A percentile compares a stretch with the other conserved stretches of the same genome.
phyloP scores from a whole-genome alignment of 2,888 invertebrate species.

The Ceraclea dissimilis region DNA sequence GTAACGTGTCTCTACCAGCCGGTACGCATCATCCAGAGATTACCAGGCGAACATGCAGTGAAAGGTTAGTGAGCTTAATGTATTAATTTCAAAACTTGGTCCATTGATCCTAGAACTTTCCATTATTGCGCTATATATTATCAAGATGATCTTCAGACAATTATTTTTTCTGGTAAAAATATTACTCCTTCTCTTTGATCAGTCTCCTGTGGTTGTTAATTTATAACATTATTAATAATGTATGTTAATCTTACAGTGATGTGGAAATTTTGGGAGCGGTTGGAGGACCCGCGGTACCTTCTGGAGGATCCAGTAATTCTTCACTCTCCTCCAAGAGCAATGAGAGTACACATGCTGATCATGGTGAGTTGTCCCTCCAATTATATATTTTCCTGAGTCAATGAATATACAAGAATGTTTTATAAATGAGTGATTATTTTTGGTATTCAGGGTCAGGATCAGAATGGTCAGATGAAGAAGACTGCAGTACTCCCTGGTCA shows the following conservation, averaged over 20 bases:
- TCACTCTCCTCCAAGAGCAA: constrained; percentile 46
- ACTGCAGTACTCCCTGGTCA: constrained; percentile 41
- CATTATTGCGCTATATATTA: not conserved
- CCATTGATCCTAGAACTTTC: not conserved
- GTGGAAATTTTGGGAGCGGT: constrained; percentile 39
- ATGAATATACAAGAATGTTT: not conserved
- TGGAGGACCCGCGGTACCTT: constrained; percentile 31
- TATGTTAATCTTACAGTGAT: constrained; percentile 35
- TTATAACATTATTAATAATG: no score
- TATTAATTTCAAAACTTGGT: not conserved
- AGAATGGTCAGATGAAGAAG: constrained; percentile 44
- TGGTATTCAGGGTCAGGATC: constrained; percentile 37
- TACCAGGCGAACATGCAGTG: constrained; percentile 39
- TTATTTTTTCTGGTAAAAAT: no score
- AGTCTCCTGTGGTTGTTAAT: no score
- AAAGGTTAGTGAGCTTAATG: constrained; percentile 34
- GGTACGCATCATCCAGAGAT: constrained; percentile 43
- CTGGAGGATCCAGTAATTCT: constrained; percentile 46
- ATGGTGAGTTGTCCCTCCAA: constrained; percentile 37
- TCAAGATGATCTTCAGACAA: no score
- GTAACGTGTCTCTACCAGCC: constrained; percentile 45
- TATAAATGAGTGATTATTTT: not conserved
- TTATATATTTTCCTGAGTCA: constrained; percentile 32
- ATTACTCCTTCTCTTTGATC: no score
- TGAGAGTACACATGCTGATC: constrained; percentile 44